Base-by-base conservation (phyloP, 2,888 invertebrate species). In the Cosmorhoe ocellata region DNA sequence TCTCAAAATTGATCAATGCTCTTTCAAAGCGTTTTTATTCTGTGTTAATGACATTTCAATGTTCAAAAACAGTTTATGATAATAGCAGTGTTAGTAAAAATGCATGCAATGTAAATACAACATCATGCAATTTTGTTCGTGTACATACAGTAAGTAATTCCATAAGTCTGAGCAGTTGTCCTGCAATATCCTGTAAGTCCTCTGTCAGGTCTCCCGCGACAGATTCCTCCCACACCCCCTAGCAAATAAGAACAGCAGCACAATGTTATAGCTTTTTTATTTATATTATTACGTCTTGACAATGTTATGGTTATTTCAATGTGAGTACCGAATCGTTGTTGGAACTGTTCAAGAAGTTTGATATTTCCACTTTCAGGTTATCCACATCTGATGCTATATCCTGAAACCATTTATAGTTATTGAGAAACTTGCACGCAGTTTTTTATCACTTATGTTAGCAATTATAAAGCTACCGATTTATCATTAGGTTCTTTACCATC, bases 241-340 rank as follows among this genome's bases (percentile, higher is more conserved):
- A 72, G 26, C 22, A 18, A 58, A 47, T 49, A 24, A 39, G 40
- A 43, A 14, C 32, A 8, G 28, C 11, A 62, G 41, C 30, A 54
- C 45, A 54, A 57, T 53, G 3, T 32, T 30, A 37, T 32, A 47
- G 3, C 7, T 12, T 13, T 12, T 55, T 55, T 58, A 55, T 51
- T 55, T 10, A n/a, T 11, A 12, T 1, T 5, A 24, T 24, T 24
- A 3, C 24, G 8, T 28, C 1, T n/a, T 18, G 3, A 41, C 24
- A 41, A 45, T 34, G 13, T 28, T 40, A 18, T 7, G 10, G 4
- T 36, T 26, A 32, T 10, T 22, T 36, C 10, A 13, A 7, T 24
- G 9, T 10, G 11, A 31, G 28, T 88, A 90, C 89, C 89, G 89
- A 89, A 57, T 90, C 89, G 51, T 86, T 79, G 66, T 84, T 89